Evolutionary conservation across 2,113 vertebrate species (phyloP).

Genomic region (Amphilophus citrinellus): DNA sequence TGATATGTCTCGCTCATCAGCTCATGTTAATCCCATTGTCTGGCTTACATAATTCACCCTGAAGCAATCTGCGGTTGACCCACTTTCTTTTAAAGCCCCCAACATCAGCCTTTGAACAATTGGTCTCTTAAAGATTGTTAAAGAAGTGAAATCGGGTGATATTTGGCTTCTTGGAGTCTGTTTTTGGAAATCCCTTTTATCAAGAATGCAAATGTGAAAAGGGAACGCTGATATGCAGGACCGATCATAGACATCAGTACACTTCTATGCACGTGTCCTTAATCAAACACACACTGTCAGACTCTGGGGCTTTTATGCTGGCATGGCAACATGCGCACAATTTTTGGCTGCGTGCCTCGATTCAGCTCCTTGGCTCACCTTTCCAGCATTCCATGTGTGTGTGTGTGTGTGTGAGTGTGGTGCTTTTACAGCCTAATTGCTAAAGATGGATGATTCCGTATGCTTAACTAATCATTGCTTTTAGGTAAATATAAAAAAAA

Average conservation of each 20-base stretch:
- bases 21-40: constrained; percentile 79
- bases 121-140: not conserved
- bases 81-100: constrained; percentile 55
- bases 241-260: not conserved
- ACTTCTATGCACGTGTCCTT: constrained; percentile 16
- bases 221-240: not conserved
- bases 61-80: constrained; percentile 78
- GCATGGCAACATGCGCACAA: constrained; percentile 29
- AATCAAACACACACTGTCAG: constrained; percentile 28
- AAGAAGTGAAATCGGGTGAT: constrained; percentile 8
- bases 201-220: not conserved
- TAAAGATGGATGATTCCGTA: constrained; percentile 25
- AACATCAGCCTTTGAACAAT: constrained; percentile 41
- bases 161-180: not conserved
- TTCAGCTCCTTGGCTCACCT: constrained; percentile 57
- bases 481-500: constrained; percentile 8
- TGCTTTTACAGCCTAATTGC: constrained; percentile 17
- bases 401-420: constrained; percentile 6
- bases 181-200: not conserved
- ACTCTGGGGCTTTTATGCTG: constrained; percentile 55
- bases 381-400: constrained; percentile 21
- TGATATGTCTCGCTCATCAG: constrained; percentile 66
- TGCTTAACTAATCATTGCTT: constrained; percentile 40
- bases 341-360: constrained; percentile 57
- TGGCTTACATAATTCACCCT: constrained; percentile 75